These are phyloP conservation scores for Callithrix jacchus DNA, from an alignment of 2,113 vertebrate genomes.

Conservation along the genomic window DNA sequence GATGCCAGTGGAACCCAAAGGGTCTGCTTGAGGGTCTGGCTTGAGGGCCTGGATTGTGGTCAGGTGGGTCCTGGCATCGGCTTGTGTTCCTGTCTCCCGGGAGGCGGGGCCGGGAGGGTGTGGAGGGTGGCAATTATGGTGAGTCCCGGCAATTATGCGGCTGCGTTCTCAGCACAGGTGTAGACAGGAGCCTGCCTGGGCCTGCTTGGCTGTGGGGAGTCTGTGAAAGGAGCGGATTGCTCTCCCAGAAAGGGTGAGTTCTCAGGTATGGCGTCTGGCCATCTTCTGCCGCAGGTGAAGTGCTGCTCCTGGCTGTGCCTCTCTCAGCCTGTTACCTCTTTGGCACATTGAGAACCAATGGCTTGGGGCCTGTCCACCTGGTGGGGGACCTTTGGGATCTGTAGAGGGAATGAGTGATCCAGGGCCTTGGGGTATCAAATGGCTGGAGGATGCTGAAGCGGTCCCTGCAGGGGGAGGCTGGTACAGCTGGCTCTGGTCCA, in stretches of 20 bases:
- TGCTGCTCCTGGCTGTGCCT: not conserved
- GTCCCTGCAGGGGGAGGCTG: too few species aligned
- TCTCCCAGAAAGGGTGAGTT: not conserved
- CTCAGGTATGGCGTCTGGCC: not conserved
- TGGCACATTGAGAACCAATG: not conserved
- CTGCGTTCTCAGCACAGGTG: not conserved
- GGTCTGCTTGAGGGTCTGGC: not conserved
- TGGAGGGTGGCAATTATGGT: not conserved
- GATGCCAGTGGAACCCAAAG: not conserved
- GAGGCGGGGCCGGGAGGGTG: not conserved
- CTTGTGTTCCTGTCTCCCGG: not conserved
- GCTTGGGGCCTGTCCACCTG: not conserved
- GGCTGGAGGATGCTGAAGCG: not conserved
- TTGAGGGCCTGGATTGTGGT: not conserved
- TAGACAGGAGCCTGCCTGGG: not conserved
- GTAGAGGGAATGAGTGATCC: not conserved
- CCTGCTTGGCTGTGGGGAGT: not conserved
- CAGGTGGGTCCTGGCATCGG: constrained; percentile 44
- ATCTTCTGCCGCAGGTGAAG: not conserved
- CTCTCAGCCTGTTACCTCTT: not conserved
- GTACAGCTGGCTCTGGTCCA: not conserved
- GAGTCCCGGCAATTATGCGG: not conserved
- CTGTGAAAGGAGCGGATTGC: not conserved
- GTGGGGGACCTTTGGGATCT: not conserved
- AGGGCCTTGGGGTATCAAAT: not conserved